Evolutionary conservation across 2,888 invertebrate genomes (phyloP).

Genomic region (Caenorhabditis uteleia): DNA sequence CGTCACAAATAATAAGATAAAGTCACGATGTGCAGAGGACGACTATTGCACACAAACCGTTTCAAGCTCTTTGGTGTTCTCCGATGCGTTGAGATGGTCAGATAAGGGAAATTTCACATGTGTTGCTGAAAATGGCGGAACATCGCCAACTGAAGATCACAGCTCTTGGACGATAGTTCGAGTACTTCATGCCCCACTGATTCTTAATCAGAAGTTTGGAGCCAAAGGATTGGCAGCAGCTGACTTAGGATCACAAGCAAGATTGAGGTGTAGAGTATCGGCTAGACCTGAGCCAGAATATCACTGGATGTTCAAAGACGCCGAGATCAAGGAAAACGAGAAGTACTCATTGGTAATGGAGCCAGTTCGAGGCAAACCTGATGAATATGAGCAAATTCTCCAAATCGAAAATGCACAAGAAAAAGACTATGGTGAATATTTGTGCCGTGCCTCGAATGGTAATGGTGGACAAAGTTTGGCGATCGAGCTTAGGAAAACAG

Average conservation of each 20-base stretch:
- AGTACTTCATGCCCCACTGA: slow-evolving; percentile 61
- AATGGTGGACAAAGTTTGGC: slow-evolving; percentile 74
- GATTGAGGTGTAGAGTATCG: slow-evolving; percentile 56
- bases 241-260: slow-evolving; percentile 49
- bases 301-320: slow-evolving; percentile 56
- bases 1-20: slow-evolving; percentile 5
- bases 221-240: slow-evolving; percentile 58
- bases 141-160: slow-evolving; percentile 68
- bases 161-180: slow-evolving; percentile 51
- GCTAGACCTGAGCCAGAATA: slow-evolving; percentile 65
- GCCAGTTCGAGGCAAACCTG: slow-evolving; percentile 31
- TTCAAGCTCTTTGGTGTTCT: slow-evolving; percentile 47
- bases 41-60: slow-evolving; percentile 53
- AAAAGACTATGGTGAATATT: slow-evolving; percentile 83
- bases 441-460: slow-evolving; percentile 81
- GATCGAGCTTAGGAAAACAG: slow-evolving; percentile 55
- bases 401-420: slow-evolving; percentile 39
- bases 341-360: slow-evolving; percentile 44
- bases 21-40: slow-evolving; percentile 44
- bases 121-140: slow-evolving; percentile 82
- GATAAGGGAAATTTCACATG: slow-evolving; percentile 94
- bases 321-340: slow-evolving; percentile 39
- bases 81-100: slow-evolving; percentile 78
- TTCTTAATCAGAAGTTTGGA: slow-evolving; percentile 57
- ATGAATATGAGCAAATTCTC: slow-evolving; percentile 55